Conservation (phyloP, 2,113 vertebrate genomes). For the Mus musculus region GRCm39 chr4:92438501-92439000, state of each 20-base stretch:
- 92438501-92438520: background rate
- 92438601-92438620: background rate
- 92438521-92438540: background rate
- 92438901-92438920: background rate
- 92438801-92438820: background rate
- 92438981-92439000: no score
- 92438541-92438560: background rate
- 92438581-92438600: no score
- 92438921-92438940: no score
- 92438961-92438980: no score
- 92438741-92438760: background rate
- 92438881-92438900: background rate
- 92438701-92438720: background rate
- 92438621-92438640: background rate
- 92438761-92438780: background rate
- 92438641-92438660: background rate
- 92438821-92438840: background rate
- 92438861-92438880: background rate
- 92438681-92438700: background rate
- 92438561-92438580: background rate
- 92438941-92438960: no score
- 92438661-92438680: background rate
- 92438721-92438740: background rate
- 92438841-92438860: background rate
- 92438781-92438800: background rate